Evolutionary conservation across 2,888 invertebrate genomes (phyloP), one percentile per base, ranked within the genome.

Genomic region (Archips crataeganus): DNA sequence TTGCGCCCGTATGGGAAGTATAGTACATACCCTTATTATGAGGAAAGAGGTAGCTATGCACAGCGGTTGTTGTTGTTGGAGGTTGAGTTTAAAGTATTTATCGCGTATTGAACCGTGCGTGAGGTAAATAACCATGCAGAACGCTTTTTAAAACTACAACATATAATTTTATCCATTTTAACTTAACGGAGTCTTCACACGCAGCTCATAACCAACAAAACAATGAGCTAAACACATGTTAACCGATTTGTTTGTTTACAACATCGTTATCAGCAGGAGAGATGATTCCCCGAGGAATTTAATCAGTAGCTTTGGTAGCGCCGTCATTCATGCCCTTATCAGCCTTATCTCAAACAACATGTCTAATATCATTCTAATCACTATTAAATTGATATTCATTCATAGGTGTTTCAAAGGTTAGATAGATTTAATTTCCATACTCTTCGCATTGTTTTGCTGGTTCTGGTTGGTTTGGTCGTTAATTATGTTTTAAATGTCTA

Each of bases 181-280:
- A 39, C 45, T 45, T 45, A 11, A 45, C 11, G 45, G 11, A 11
- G 45, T 11, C 3, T 11, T 11, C 45, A 11, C 45, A 45, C 3
- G 45, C 11, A 45, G 11, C 11, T 8, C 15, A 15, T 54, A 23
- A 15, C 54, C 15, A 54, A 15, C 54, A 23, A 54, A 54, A 54
- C 57, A 57, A 57, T 11, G 57, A 32, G 32, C 11, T 32, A 32
- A 57, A 11, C 57, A 32, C 11, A 23, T 54, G 54, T 54, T 23
- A 32, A 32, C 57, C 57, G 57, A 57, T 61, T 74, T 51, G 49
- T 73, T 74, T 74, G 70, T 74, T 70, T 74, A 74, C 74, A 65
- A 39, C 54, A 13, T 11, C 42, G 65, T 69, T 74, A 74, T 74
- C 74, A 67, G 66, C 23, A 39, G 23, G 11, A 15, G 54, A 71